phyloP scores from a whole-genome alignment of 2,888 invertebrate genomes.

The Hetaerina titia region DNA sequence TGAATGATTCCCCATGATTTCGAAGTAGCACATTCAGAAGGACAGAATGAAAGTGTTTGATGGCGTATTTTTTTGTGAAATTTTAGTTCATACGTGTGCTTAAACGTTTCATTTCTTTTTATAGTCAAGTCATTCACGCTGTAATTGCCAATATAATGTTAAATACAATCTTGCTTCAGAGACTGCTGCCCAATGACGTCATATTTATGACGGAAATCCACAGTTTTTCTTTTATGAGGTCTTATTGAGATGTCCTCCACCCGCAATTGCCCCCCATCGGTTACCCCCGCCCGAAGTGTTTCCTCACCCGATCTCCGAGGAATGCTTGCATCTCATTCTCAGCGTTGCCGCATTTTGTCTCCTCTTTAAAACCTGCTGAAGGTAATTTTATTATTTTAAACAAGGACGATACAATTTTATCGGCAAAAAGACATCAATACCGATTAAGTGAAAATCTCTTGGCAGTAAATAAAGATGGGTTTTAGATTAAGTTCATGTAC shows the following conservation, averaged over 20 bases:
- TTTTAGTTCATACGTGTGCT: too few relatives aligned
- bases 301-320: not conserved
- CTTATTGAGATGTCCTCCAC: slow-evolving; percentile 25
- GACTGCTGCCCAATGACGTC: not conserved
- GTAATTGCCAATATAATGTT: too few relatives aligned
- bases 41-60: too few relatives aligned
- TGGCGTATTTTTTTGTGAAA: too few relatives aligned
- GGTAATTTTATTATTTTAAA: not conserved
- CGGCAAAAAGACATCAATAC: not conserved
- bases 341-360: not conserved
- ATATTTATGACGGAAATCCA: not conserved
- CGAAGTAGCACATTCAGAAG: too few relatives aligned
- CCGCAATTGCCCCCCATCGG: not conserved
- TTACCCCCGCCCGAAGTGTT: not conserved
- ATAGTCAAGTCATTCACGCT: too few relatives aligned
- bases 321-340: not conserved
- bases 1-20: too few relatives aligned
- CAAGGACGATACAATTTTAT: not conserved
- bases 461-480: too few relatives aligned
- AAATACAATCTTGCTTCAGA: too few relatives aligned
- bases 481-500: too few relatives aligned
- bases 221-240: not conserved
- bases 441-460: too few relatives aligned
- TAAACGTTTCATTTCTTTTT: too few relatives aligned
- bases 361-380: not conserved